Conservation (phyloP, 2,113 vertebrate species). For the Hystrix brachyura region DNA sequence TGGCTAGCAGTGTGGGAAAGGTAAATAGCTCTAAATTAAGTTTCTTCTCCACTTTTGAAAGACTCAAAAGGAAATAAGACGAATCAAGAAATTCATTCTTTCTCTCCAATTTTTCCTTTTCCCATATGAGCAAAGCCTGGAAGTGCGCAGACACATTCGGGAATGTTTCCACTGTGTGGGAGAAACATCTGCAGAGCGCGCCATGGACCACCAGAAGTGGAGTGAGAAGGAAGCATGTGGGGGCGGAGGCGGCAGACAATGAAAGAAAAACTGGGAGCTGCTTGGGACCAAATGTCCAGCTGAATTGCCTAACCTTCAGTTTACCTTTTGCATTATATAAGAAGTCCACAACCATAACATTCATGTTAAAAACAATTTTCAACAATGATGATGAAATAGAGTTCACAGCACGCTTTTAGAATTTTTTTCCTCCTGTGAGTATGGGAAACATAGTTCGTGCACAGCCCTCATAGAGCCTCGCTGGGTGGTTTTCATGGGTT, state of each 20-base stretch:
- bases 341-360: background rate
- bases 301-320: slow-evolving; percentile 41
- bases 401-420: background rate
- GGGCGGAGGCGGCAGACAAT: slow-evolving; percentile 48
- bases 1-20: slow-evolving; percentile 67
- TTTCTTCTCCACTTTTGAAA: slow-evolving; percentile 55
- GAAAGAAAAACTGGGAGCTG: slow-evolving; percentile 28
- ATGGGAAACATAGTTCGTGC: background rate
- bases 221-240: background rate
- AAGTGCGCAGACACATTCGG: slow-evolving; percentile 67
- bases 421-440: background rate
- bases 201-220: slow-evolving; percentile 65
- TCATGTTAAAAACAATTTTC: background rate
- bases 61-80: slow-evolving; percentile 58
- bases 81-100: slow-evolving; percentile 56
- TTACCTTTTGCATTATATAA: slow-evolving; percentile 75
- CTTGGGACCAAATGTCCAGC: background rate
- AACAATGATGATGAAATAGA: background rate
- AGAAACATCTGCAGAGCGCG: slow-evolving; percentile 80
- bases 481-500: background rate
- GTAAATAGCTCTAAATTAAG: slow-evolving; percentile 71
- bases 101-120: slow-evolving; percentile 74
- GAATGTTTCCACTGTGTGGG: slow-evolving; percentile 78
- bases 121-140: slow-evolving; percentile 51
- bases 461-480: background rate